Base-by-base conservation (phyloP, 1,140 invertebrate genomes). In the Chrysopa pallens region DNA sequence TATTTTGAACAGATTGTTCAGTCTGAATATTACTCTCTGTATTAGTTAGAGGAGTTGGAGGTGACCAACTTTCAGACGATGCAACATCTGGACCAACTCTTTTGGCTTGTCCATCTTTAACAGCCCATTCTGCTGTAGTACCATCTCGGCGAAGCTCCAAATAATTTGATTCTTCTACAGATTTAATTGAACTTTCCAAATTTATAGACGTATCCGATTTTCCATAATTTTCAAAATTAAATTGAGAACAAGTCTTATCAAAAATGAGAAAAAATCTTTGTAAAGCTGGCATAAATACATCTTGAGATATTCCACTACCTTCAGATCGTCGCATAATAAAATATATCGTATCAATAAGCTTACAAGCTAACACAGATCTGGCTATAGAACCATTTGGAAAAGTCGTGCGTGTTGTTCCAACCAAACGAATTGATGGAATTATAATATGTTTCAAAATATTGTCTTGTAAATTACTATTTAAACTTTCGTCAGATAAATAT, bases 251-350 rank as follows among this genome's bases (percentile, higher is more conserved):
- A 12, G 84, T 78, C 64, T 83, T 84, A 55, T 87, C 82, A 58
- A 94, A 94, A 7, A 80, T 75, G n/a, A 82, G 58, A 58, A 94
- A 92, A 57, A 91, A 90, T 38, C 76, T 69, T 56, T 78, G 74
- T 39, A 86, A 57, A 5, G 74, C 67, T 11, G 75, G 71, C 37
- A 84, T 72, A 39, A 33, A 33, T 11, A 11, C 4, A 11, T 33
- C 31, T 11, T 11, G 31, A 12, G n/a, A 33, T 33, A 11, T 33
- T 11, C 17, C 17, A 23, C 17, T 23, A 2, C 17, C 17, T 23
- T 88, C 88, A 33, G 93, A 73, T 42, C 87, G 68, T 15, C 84
- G 63, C 8, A 82, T 79, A 27, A 94, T 64, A 9, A 79, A 72
- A 54, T 85, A 82, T 37, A 92, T 56, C 1, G 80, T 73, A 56